Base-by-base conservation (phyloP, 2,797 vertebrate genomes). In the Gymnocypris eckloni region DNA sequence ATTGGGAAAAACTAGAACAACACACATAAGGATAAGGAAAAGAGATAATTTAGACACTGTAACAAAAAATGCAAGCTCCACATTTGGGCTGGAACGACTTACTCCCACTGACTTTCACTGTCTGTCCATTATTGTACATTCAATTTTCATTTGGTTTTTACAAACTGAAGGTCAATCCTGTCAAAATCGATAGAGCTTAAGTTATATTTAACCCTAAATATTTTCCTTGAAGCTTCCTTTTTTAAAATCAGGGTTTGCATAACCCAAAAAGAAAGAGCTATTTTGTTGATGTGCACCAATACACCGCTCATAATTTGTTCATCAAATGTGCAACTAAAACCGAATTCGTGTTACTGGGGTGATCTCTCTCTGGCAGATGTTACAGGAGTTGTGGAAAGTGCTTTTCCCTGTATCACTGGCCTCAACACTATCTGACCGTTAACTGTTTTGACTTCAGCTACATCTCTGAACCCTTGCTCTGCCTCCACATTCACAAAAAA, bases 321-420 rank as follows among this genome's bases (percentile, higher is more conserved):
- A 59, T 54, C 41, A 41, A 45, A 80, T 25, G 54, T 48, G 39
- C 22, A 84, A 84, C 54, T 41, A 77, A 77, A 77, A 41, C 43
- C 4, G 11, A 22, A 66, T 67, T 54, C 28, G 61, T 50, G 61
- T 50, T 11, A 67, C n/a, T 13, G 25, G 15, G n/a, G 41, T 9
- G 43, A 67, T 80, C 5, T 50, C 43, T 80, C n/a, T 10, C 9
- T 66, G 39, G 52, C 33, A 39, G 6, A 78, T 56, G 64, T 56
- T 78, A 52, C 28, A 77, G 45, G 45, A 28, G 22, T 4, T 61
- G 25, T 20, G 28, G 8, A 83, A 75, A 87, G 77, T 81, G 82
- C 50, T 75, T 87, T 87, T 81, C 56, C 59, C 76, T 76, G 77
- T 84, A 56, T 73, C 33, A n/a, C 77, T n/a, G 25, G 45, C 54